Conservation (phyloP, 2,113 vertebrate species). For the Ceyx cyanopectus region DNA sequence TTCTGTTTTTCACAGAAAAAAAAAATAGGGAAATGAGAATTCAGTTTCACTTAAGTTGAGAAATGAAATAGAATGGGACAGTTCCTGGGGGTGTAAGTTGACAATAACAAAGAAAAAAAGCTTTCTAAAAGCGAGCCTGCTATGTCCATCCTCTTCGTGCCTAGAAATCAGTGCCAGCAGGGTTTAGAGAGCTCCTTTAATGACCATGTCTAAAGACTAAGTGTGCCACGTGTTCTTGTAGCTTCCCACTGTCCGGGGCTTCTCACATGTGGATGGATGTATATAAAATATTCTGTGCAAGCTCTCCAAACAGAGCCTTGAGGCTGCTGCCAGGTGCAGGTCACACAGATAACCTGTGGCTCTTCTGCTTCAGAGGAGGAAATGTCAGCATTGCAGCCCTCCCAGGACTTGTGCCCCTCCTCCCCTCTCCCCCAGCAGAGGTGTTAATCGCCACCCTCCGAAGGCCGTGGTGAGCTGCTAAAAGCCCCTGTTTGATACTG, state of each 20-base stretch:
- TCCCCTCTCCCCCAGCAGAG: constrained; percentile 71
- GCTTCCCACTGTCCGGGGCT: neutral
- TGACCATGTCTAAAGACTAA: rapidly evolving
- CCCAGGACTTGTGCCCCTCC: constrained; percentile 45
- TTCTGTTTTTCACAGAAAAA: neutral
- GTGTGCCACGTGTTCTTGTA: rapidly evolving
- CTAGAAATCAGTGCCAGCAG: neutral
- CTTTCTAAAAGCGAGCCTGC: rapidly evolving
- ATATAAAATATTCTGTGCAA: rapidly evolving
- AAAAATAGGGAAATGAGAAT: neutral
- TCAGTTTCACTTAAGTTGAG: neutral
- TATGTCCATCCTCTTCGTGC: rapidly evolving
- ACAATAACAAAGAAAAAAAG: neutral
- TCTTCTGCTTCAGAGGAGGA: neutral
- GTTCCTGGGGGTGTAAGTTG: rapidly evolving
- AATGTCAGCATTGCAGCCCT: neutral
- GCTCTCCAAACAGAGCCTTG: neutral
- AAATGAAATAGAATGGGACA: rapidly evolving
- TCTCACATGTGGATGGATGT: rapidly evolving
- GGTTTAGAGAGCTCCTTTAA: rapidly evolving
- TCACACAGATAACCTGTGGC: rapidly evolving
- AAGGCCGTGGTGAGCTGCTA: constrained; percentile 78
- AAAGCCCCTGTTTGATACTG: constrained; percentile 65
- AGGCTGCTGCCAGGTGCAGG: neutral
- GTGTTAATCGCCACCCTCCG: constrained; percentile 82